Base-by-base conservation (phyloP, 2,113 vertebrate genomes). In the Harpagus bidentatus region DNA sequence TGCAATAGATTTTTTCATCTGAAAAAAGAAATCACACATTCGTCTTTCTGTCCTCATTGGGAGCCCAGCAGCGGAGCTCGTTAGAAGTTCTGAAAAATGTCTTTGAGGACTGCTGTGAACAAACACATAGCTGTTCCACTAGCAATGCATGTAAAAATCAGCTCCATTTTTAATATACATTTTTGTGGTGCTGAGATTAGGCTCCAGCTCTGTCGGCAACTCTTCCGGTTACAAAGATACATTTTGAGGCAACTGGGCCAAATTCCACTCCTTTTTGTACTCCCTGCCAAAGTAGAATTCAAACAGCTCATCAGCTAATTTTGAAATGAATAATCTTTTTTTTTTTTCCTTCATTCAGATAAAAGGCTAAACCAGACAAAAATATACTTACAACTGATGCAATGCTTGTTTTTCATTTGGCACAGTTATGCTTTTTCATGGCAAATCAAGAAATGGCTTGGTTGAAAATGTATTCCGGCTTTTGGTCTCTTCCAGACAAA, bases 371-470 rank as follows among this genome's bases (percentile, higher is more conserved):
- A 38, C 11, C 36, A 79, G 52, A 82, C 7, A 4, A 69, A 95
- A 52, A 76, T 43, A 40, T 21, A 34, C 38, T 82, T 88, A n/a
- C 12, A 88, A 31, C 7, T 59, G 79, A 62, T 11, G 8, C 13
- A 93, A n/a, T 43, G 67, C 23, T 93, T 86, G n/a, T 31, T 88
- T 88, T 70, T 67, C 15, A 47, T 77, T 31, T 83, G 47, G 32
- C 82, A 86, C 2, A 1, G 22, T 58, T 77, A 32, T n/a, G 42
- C 17, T 94, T 95, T 58, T 50, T 63, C 28, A 67, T 55, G 72
- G 69, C 47, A 95, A 73, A 95, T 76, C 66, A 94, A 89, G 66
- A 93, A 90, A 91, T 18, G 16, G 10, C 66, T 94, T 93, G n/a
- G 55, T 94, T 72, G 69, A 79, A 94, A 89, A 92, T 34, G 4